Base-by-base conservation (phyloP, 1,140 invertebrate genomes). In the Drosophila obscura region DNA sequence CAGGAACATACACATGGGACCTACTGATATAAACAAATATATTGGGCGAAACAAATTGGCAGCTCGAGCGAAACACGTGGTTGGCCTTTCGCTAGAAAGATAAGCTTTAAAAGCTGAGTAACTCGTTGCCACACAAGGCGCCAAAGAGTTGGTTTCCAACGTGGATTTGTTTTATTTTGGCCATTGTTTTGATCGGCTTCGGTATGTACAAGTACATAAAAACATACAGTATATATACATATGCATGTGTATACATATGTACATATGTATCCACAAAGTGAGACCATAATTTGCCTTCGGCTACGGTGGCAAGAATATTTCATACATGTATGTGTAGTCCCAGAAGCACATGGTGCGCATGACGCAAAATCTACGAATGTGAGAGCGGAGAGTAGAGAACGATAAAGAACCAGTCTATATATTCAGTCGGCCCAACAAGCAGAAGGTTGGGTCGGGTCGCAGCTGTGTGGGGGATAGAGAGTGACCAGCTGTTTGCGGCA, bases 281-380 rank as follows among this genome's bases (percentile, higher is more conserved):
- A 53, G 56, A 31, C 8, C 9, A 8, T 31, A 3, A 31, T 4
- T 35, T 9, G 8, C 31, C 2, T 11, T 35, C 9, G 9, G 31
- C 31, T 11, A 39, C 13, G 19, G 11, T 16, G 26, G 19, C 11
- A 59, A 50, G 63, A 58, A 13, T 13, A 39, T 39, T 39, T 4
- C 11, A 39, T 13, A 39, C 35, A 39, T 39, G 35, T 7, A 28
- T 7, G 0, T 7, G 26, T 7, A 62, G 52, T 11, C 9, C 8
- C 43, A 73, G 58, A 90, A 91, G 90, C 90, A 91, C 90, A 91
- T 91, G 89, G 90, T 91, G 90, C 90, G 84, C 85, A 91, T 91
- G 90, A 84, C 84, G 65, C 61, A 81, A 66, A 61, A 49, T 60
- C 68, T 19, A 24, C 8, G 45, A 26, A 7, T 39, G 35, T 66